phyloP scores from a whole-genome alignment of 2,113 vertebrate species.

The Pelmatolapia mariae region DNA sequence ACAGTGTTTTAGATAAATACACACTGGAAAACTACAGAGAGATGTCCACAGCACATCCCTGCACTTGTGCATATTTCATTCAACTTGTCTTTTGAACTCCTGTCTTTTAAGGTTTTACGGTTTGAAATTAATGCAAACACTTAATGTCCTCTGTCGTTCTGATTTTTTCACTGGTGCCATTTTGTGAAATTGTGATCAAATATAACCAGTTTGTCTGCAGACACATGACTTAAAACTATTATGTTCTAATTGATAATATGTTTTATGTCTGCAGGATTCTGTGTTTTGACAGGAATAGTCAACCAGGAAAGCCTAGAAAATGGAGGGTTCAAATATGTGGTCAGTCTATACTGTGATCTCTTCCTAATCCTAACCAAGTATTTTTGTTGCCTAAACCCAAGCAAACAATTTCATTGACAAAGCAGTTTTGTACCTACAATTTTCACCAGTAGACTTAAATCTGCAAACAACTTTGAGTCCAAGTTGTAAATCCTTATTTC shows the following conservation, averaged over 20 bases:
- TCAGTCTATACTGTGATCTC: fast-evolving
- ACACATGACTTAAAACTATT: neutral
- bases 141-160: neutral
- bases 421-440: neutral
- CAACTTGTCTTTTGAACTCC: neutral
- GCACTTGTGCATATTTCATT: neutral
- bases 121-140: neutral
- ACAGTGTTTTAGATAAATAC: neutral
- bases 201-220: neutral
- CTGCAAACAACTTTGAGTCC: neutral
- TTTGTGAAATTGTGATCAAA: neutral
- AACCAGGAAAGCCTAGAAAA: neutral
- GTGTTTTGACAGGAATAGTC: neutral
- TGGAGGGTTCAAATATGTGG: neutral
- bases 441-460: neutral
- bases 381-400: neutral
- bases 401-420: neutral
- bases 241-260: too few species aligned
- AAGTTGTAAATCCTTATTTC: neutral
- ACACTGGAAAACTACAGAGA: neutral
- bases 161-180: neutral
- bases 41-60: neutral
- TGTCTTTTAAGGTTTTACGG: neutral
- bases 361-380: neutral
- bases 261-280: too few species aligned